Evolutionary conservation across 2,797 vertebrate genomes (phyloP).

Genomic region (Anisognathus igniventris): DNA sequence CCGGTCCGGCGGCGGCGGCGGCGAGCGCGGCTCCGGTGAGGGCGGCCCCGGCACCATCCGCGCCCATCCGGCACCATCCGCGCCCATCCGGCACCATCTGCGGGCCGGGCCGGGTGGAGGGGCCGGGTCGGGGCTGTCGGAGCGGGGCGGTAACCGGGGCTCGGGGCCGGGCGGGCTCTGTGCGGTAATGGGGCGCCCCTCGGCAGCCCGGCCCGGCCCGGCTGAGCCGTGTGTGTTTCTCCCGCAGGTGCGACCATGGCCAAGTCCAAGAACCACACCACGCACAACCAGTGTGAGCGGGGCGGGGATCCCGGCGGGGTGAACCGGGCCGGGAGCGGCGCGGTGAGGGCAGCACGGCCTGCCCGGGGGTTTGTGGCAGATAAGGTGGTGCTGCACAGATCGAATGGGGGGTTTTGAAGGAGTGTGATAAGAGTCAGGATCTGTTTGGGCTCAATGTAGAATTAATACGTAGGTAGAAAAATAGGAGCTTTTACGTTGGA

Average conservation of each 20-base stretch:
- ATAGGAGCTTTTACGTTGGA: rapidly evolving
- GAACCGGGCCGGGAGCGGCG: rapidly evolving
- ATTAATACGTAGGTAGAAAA: rapidly evolving
- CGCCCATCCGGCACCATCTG: too few species aligned
- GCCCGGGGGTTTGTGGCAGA: not conserved
- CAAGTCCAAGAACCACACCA: constrained; percentile 99
- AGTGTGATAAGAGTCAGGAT: rapidly evolving
- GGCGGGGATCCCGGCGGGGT: not conserved
- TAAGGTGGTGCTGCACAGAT: rapidly evolving
- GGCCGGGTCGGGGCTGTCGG: too few species aligned
- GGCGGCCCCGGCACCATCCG: not conserved
- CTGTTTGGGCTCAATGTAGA: rapidly evolving
- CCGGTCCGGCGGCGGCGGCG: constrained; percentile 70
- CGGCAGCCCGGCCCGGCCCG: too few species aligned
- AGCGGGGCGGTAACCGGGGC: not conserved
- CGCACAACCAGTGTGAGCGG: constrained; percentile 96
- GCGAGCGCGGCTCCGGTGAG: not conserved
- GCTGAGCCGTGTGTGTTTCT: not conserved
- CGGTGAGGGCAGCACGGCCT: not conserved
- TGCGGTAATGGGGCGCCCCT: rapidly evolving
- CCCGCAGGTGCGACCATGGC: constrained; percentile 84
- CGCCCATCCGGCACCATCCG: not conserved
- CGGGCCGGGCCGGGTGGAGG: not conserved
- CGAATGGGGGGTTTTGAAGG: rapidly evolving
- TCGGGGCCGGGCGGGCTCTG: not conserved